A percentile compares a stretch with the other conserved stretches of the same genome.
These are phyloP conservation scores for Puffinus mauretanicus DNA, from an alignment of 2,113 vertebrate species.

Conservation along the genomic window DNA sequence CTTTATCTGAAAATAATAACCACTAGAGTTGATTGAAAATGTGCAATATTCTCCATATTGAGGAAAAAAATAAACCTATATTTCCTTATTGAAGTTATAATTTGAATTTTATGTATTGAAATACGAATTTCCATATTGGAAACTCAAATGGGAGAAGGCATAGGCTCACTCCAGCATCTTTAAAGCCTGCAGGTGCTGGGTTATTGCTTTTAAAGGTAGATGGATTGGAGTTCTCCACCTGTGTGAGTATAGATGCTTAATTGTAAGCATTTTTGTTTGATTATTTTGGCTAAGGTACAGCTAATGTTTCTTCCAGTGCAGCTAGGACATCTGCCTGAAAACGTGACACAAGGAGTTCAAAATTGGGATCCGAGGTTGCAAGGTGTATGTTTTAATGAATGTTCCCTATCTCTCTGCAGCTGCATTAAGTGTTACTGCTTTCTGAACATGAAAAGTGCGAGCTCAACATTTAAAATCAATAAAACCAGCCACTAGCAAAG, in stretches of 20 bases:
- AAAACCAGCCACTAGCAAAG: conserved; percentile 64
- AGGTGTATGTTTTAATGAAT: neutral
- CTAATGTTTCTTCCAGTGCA: neutral
- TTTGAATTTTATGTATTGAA: neutral
- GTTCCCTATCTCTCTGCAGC: neutral
- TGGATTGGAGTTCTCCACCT: neutral
- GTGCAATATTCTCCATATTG: neutral
- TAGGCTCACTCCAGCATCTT: neutral
- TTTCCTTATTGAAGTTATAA: neutral
- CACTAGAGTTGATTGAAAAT: neutral
- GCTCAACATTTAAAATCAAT: conserved; percentile 77
- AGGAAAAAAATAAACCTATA: neutral
- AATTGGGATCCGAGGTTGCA: neutral
- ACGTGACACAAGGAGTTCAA: neutral
- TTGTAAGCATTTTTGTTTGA: neutral
- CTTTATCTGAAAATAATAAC: neutral
- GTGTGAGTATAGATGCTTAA: neutral
- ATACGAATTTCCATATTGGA: neutral
- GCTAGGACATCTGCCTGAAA: neutral
- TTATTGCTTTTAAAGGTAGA: neutral
- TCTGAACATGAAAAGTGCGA: conserved; percentile 51
- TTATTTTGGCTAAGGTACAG: neutral
- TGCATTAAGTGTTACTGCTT: neutral
- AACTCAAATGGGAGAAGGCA: neutral
- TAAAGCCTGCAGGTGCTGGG: neutral